Base-by-base conservation (phyloP, 2,888 invertebrate genomes). In the Deilephila porcellus region DNA sequence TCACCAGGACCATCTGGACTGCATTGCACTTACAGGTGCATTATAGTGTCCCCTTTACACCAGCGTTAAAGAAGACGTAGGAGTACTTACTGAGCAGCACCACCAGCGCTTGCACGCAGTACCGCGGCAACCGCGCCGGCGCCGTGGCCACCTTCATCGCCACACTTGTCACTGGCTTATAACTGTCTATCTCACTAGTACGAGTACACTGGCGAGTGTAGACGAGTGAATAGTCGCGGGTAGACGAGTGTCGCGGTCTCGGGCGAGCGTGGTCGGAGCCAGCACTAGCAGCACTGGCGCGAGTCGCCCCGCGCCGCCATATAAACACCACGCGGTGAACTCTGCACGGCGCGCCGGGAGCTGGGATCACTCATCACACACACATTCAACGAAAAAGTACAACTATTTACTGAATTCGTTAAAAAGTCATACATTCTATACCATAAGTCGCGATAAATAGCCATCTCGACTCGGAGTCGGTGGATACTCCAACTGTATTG, bases 61-160 rank as follows among this genome's bases (percentile, higher is more conserved):
- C 25, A 25, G 0, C 25, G 25, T 25, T 25, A 32, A 32, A 32
- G 32, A 5, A 32, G 5, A 32, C 4, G 3, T 5, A 32, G 32
- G 32, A 32, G 37, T 67, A 67, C 67, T 67, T 17, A 67, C 67
- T 67, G 25, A 67, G 67, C 17, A 67, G 52, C 25, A 67, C 67
- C 14, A 67, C 67, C 5, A 52, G 45, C 4, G 52, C 67, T 3
- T 67, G 67, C 7, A 67, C 25, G 25, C 45, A 52, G 52, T 67
- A 67, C 8, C 67, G 67, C 6, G 45, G 67, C 20, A 17, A 6
- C 14, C 25, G 45, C 25, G 25, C 52, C 6, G 17, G 67, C 34
- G 32, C 62, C n/a, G 17, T n/a, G 17, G 32, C 19, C 62, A 62
- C 32, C 52, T 25, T 45, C 52, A 45, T 56, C 19, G 19, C 14